A percentile compares a stretch with the other conserved stretches of the same genome.
Conservation (phyloP, 2,888 invertebrate genomes). For the Tetranychus piercei region DNA sequence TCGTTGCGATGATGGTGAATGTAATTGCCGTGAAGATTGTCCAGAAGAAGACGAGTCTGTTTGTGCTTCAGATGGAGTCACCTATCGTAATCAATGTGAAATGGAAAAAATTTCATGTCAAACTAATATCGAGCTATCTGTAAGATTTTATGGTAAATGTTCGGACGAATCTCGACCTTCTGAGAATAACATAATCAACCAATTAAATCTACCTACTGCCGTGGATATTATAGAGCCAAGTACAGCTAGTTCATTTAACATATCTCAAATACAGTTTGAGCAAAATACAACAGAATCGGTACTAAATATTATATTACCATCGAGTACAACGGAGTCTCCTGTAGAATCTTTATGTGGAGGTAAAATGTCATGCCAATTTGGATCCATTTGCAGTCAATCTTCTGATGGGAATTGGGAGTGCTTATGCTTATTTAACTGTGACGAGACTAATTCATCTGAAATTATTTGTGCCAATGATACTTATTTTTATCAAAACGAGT, state of each 20-base stretch:
- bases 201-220: neutral
- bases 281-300: neutral
- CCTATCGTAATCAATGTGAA: constrained; percentile 54
- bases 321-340: neutral
- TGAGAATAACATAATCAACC: constrained; percentile 6
- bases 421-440: constrained; percentile 45
- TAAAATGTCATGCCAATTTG: constrained; percentile 42
- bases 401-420: constrained; percentile 51
- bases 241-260: neutral
- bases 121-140: constrained; percentile 28
- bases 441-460: constrained; percentile 42
- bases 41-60: constrained; percentile 29
- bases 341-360: constrained; percentile 28
- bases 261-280: neutral
- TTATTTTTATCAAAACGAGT: constrained; percentile 64
- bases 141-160: constrained; percentile 14
- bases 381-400: constrained; percentile 44
- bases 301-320: neutral
- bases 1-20: constrained; percentile 60
- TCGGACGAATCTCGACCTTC: neutral
- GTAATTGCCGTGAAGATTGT: constrained; percentile 66
- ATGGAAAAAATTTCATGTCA: constrained; percentile 61
- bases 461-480: constrained; percentile 72
- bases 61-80: constrained; percentile 27
- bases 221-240: neutral